Percentiles rank a stretch among this genome's conserved stretches.
phyloP scores from a whole-genome alignment of 2,888 invertebrate species.

The Chymomyza caudatula region DNA sequence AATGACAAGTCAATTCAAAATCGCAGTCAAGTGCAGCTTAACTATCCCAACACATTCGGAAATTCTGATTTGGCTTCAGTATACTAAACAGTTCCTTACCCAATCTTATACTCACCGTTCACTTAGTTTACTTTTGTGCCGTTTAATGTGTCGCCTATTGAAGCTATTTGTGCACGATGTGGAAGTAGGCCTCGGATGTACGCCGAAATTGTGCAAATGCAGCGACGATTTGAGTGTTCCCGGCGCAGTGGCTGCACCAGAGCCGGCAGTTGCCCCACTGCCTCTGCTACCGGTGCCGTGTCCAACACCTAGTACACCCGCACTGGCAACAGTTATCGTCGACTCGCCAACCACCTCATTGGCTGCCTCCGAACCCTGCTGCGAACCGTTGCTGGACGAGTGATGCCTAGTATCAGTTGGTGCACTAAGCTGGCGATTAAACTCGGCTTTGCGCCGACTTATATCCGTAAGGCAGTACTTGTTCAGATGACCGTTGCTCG shows the following conservation, averaged over 20 bases:
- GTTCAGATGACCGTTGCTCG: slow-evolving; percentile 76
- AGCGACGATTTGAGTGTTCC: slow-evolving; percentile 64
- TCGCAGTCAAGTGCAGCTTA: background rate
- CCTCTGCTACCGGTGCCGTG: slow-evolving; percentile 18
- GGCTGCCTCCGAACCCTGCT: slow-evolving; percentile 68
- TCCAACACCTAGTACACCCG: slow-evolving; percentile 48
- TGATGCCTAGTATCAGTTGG: slow-evolving; percentile 75
- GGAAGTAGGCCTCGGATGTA: slow-evolving; percentile 74
- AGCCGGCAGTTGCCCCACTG: slow-evolving; percentile 26
- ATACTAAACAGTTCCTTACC: background rate
- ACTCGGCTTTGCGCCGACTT: slow-evolving; percentile 76
- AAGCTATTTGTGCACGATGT: slow-evolving; percentile 78
- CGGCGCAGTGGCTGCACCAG: slow-evolving; percentile 50
- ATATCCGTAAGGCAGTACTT: slow-evolving; percentile 76
- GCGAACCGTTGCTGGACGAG: slow-evolving; percentile 70
- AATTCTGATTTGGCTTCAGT: background rate
- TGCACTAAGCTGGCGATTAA: slow-evolving; percentile 78
- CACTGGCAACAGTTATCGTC: slow-evolving; percentile 74
- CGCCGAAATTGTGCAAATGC: slow-evolving; percentile 63
- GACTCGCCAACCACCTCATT: slow-evolving; percentile 72
- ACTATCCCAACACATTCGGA: background rate
- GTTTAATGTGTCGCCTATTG: slow-evolving; percentile 75
- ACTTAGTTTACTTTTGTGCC: slow-evolving; percentile 77
- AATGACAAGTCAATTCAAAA: too few species aligned
- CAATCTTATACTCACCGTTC: slow-evolving; percentile 72